Base-by-base conservation (phyloP, 2,797 vertebrate species). In the Pteronotus mesoamericanus region DNA sequence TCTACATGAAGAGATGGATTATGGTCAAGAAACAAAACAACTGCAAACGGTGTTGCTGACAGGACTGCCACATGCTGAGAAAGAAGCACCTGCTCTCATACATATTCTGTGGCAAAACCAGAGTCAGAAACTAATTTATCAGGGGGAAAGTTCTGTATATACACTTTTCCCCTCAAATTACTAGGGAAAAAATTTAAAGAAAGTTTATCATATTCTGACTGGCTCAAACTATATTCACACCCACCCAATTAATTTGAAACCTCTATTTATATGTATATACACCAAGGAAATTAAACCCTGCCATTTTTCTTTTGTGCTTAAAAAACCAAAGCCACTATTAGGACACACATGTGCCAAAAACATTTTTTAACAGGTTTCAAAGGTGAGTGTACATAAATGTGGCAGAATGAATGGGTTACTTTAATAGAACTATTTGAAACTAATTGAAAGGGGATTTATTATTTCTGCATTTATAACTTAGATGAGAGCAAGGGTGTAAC, bases 381-480 rank as follows among this genome's bases (percentile, higher is more conserved):
- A 97, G 55, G 72, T 61, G 39, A 97, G 22, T 69, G 55, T 22
- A 71, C 16, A 44, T 1, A 85, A 59, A 94, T 0, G 0, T 55
- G 80, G 53, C 74, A 93, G 80, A 96, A 53, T 94, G 37, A 96
- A 57, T 91, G 77, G 9, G 29, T 6, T 90, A 91, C 53, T 66
- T 95, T 85, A 95, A 94, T 93, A 98, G 87, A 97, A 96, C 94
- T 97, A 96, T 94, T 83, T 97, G 94, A 97, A 98, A 96, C 94
- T 46, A 97, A 87, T 75, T 97, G 86, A 97, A 97, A 89, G 96
- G 91, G 83, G 89, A 96, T 98, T 98, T 97, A 96, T 98, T 97
- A 95, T 89, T 98, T 98, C 94, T 88, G 26, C 79, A 97, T 97
- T 98, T 89, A 98, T 89, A 98, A 98, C 90, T 80, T 74, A 96